Evolutionary conservation across 2,888 invertebrate genomes (phyloP).

Genomic region (Encarsia formosa): DNA sequence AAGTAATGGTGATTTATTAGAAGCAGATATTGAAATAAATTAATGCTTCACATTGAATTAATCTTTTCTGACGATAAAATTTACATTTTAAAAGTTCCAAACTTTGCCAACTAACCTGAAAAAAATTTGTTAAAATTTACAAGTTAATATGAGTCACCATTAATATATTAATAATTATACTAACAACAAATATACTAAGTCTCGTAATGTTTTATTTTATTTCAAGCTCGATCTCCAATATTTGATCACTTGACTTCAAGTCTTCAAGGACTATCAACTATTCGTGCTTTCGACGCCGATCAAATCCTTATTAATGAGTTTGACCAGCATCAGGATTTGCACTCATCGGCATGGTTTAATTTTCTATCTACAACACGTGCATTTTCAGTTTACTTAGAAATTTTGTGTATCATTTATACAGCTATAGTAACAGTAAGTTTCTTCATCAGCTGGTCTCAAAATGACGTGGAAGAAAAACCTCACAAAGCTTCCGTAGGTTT

Average conservation of each 20-base stretch:
- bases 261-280: conserved; percentile 85
- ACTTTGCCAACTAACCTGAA: too few species aligned
- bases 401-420: conserved; percentile 83
- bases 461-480: conserved; percentile 36
- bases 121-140: too few species aligned
- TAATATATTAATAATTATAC: neutral
- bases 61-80: too few species aligned
- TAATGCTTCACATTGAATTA: too few species aligned
- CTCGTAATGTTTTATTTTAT: conserved; percentile 1
- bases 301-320: conserved; percentile 74
- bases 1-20: too few species aligned
- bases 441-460: conserved; percentile 66
- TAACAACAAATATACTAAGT: conserved; percentile 60
- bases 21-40: neutral
- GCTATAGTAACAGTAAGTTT: conserved; percentile 81
- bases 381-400: conserved; percentile 90
- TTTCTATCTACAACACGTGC: conserved; percentile 87
- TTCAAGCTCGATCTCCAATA: conserved; percentile 86
- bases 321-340: conserved; percentile 76
- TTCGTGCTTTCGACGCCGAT: conserved; percentile 83
- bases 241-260: conserved; percentile 89
- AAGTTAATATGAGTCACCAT: neutral
- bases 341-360: conserved; percentile 89
- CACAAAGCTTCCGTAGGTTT: conserved; percentile 72
- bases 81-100: too few species aligned